phyloP scores from a whole-genome alignment of 2,888 invertebrate genomes.

The Noctuana brunneofusca region DNA sequence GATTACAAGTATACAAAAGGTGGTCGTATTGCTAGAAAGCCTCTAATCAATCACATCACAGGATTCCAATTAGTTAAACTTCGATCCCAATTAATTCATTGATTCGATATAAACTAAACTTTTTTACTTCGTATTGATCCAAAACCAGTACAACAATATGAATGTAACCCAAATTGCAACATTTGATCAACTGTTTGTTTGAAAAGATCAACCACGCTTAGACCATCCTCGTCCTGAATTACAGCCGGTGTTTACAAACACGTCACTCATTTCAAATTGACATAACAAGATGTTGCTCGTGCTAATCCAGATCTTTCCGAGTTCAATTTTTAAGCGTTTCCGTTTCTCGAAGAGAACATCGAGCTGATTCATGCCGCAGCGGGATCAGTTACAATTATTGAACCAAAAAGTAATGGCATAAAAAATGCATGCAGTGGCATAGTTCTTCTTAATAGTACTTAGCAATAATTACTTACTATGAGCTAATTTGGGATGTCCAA shows the following conservation, averaged over 20 bases:
- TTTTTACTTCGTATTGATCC: background rate
- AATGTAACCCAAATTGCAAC: slow-evolving; percentile 5
- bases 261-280: background rate
- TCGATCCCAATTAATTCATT: background rate
- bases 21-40: too few species aligned
- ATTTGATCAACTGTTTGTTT: background rate
- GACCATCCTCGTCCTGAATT: background rate
- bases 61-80: too few species aligned
- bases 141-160: background rate
- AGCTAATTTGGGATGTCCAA: background rate
- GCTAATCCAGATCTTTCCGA: background rate
- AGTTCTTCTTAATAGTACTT: too few species aligned
- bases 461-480: too few species aligned
- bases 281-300: background rate
- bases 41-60: too few species aligned
- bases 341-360: background rate
- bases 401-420: background rate
- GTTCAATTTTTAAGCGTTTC: background rate
- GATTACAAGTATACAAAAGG: too few species aligned
- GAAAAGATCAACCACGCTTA: background rate
- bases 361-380: background rate
- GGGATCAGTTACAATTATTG: background rate
- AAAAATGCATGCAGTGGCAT: too few species aligned
- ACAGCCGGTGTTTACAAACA: slow-evolving; percentile 1
- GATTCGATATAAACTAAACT: background rate